phyloP scores from a whole-genome alignment of 2,797 vertebrate species.

The Perodicticus potto region DNA sequence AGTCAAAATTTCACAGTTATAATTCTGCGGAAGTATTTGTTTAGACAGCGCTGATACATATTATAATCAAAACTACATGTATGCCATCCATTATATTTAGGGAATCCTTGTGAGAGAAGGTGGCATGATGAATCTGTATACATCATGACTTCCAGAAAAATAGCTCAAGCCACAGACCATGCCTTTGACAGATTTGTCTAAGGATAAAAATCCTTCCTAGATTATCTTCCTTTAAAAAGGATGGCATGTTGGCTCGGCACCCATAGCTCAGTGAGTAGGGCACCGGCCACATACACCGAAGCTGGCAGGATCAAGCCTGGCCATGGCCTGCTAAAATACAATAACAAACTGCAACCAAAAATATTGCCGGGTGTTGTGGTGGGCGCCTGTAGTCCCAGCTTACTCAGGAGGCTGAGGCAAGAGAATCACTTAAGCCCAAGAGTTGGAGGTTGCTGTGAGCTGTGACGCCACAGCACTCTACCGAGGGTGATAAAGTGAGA shows the following conservation, averaged over 20 bases:
- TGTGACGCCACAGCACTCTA: no score
- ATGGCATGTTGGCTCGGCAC: not conserved
- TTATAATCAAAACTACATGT: not conserved
- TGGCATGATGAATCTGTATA: accelerated
- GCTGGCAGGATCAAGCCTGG: no score
- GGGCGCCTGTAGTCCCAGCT: no score
- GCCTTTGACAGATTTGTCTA: not conserved
- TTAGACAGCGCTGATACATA: not conserved
- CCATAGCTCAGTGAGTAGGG: no score
- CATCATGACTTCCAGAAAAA: not conserved
- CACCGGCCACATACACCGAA: no score
- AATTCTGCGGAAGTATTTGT: not conserved
- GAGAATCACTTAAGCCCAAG: no score
- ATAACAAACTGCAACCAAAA: no score
- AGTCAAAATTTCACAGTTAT: not conserved
- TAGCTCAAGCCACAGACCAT: not conserved
- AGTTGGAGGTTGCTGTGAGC: no score
- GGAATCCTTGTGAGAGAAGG: not conserved
- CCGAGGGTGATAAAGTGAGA: no score
- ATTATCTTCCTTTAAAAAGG: not conserved
- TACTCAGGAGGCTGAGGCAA: no score
- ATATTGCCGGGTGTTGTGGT: no score
- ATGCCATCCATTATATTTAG: not conserved
- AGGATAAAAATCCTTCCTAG: not conserved
- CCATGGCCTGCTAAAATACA: no score